phyloP scores from a whole-genome alignment of 2,888 invertebrate genomes.

The Thera obeliscata region DNA sequence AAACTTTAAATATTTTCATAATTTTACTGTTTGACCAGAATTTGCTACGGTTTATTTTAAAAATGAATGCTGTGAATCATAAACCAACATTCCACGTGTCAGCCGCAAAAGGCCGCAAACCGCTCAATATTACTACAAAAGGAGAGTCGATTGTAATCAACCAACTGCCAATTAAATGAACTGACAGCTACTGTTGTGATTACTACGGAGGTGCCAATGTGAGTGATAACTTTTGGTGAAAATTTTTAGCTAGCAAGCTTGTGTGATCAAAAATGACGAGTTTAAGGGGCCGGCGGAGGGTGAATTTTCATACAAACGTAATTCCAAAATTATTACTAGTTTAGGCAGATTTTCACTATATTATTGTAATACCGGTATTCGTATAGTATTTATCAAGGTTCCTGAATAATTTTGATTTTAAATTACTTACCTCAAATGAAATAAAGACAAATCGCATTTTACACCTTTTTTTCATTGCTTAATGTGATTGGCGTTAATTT shows the following conservation, averaged over 20 bases:
- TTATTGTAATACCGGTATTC: too few species aligned
- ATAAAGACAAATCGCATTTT: too few species aligned
- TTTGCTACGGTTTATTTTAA: neutral
- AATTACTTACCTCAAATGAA: too few species aligned
- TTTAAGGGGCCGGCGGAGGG: neutral
- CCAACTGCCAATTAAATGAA: conserved; percentile 16
- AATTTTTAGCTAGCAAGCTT: neutral
- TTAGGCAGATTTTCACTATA: too few species aligned
- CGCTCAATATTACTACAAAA: conserved; percentile 16
- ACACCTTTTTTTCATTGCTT: too few species aligned
- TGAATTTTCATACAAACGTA: too few species aligned
- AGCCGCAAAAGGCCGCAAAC: conserved; percentile 8
- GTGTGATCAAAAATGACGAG: neutral
- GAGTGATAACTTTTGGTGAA: neutral
- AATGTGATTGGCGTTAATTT: too few species aligned
- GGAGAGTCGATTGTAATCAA: conserved; percentile 17
- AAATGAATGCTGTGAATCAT: conserved; percentile 1
- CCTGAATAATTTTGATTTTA: too few species aligned
- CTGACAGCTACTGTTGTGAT: conserved; percentile 4
- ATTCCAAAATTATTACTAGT: too few species aligned
- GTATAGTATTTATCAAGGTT: too few species aligned
- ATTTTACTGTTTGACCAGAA: too few species aligned
- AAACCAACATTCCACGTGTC: conserved; percentile 4
- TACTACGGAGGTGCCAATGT: neutral
- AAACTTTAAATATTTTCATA: too few species aligned